These are phyloP conservation scores for Falco naumanni DNA, from an alignment of 2,797 vertebrate genomes.

Conservation along the genomic window DNA sequence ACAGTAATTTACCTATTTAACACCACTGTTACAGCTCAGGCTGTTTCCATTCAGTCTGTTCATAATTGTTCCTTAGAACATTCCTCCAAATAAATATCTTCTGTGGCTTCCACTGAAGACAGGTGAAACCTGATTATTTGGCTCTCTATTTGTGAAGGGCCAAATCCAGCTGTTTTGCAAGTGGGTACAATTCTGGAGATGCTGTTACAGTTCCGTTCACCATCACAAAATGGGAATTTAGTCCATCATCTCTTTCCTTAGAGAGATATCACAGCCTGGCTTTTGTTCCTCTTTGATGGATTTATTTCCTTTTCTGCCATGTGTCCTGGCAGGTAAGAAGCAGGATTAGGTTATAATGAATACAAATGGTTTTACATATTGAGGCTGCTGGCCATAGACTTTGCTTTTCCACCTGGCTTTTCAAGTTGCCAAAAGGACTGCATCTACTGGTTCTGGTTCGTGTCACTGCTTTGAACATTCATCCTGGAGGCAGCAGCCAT, in stretches of 20 bases:
- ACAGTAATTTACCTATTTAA: not conserved
- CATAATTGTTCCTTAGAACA: not conserved
- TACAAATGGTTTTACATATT: not conserved
- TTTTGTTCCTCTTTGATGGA: not conserved
- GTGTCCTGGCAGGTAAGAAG: not conserved
- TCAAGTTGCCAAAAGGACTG: not conserved
- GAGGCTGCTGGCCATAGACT: constrained; percentile 7
- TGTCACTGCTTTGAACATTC: not conserved
- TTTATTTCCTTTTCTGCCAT: not conserved
- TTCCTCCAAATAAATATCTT: not conserved
- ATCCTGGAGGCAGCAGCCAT: not conserved
- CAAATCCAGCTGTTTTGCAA: not conserved
- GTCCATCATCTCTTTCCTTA: not conserved
- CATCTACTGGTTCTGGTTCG: not conserved
- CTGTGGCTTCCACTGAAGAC: not conserved
- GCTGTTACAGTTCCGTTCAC: not conserved
- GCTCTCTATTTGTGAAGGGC: not conserved
- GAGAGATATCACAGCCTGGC: not conserved
- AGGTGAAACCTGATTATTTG: not conserved
- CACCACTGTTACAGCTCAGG: not conserved
- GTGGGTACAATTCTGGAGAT: not conserved
- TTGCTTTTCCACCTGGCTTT: not conserved
- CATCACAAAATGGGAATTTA: not conserved
- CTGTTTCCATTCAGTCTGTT: not conserved
- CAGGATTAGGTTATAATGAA: not conserved